These are phyloP conservation scores for Phoenoteleia sp. DNA, from an alignment of 2,888 invertebrate genomes.

Conservation along the genomic window DNA sequence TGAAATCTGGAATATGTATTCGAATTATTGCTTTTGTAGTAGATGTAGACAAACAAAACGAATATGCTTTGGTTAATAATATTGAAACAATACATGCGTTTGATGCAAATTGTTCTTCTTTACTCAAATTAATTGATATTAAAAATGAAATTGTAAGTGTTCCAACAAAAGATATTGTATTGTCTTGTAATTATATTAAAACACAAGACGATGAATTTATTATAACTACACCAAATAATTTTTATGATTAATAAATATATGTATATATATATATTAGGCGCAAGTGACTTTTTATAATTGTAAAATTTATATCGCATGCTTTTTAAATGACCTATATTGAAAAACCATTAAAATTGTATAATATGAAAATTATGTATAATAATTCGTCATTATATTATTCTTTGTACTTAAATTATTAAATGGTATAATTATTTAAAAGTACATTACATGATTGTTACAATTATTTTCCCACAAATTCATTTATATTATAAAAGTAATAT, in stretches of 20 bases:
- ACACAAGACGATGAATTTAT: background rate
- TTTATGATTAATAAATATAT: slow-evolving; percentile 9
- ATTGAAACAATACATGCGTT: slow-evolving; percentile 8
- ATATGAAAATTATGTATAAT: too few relatives aligned
- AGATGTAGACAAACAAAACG: slow-evolving; percentile 1
- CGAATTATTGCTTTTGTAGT: slow-evolving; percentile 22
- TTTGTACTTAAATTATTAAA: too few relatives aligned
- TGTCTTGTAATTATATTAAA: slow-evolving; percentile 4
- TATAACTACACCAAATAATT: slow-evolving; percentile 18
- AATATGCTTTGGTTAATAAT: slow-evolving; percentile 12
- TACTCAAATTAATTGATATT: slow-evolving; percentile 19
- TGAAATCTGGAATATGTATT: slow-evolving; percentile 2
- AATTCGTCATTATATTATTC: too few relatives aligned
- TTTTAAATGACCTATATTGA: too few relatives aligned
- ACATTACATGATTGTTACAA: too few relatives aligned
- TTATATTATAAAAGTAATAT: too few relatives aligned
- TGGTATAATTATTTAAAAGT: too few relatives aligned
- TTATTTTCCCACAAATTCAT: too few relatives aligned
- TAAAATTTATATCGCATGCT: too few relatives aligned
- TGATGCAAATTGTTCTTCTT: background rate
- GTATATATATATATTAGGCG: too few relatives aligned
- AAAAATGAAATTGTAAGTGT: background rate
- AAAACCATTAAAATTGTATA: too few relatives aligned
- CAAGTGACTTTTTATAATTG: too few relatives aligned
- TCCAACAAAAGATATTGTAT: slow-evolving; percentile 19